Percentiles rank a stretch among this genome's conserved stretches.
phyloP scores from a whole-genome alignment of 2,113 vertebrate genomes.

The Nansenia antarctica region DNA sequence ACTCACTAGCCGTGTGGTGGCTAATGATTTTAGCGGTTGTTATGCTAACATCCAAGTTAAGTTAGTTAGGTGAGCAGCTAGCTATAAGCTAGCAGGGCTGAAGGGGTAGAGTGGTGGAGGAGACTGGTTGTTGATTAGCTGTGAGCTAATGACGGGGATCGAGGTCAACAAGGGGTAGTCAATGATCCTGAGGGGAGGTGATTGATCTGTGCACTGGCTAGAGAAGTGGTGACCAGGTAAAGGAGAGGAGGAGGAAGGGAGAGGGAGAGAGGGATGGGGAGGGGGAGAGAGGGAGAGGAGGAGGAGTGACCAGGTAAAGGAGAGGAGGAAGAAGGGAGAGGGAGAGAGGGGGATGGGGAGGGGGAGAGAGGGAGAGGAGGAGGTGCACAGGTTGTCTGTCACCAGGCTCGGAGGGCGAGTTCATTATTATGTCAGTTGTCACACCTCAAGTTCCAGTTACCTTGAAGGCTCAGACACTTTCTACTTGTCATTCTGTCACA shows the following conservation, averaged over 20 bases:
- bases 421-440: too few relatives aligned
- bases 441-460: too few relatives aligned
- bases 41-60: conserved; percentile 18
- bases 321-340: too few relatives aligned
- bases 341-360: conserved; percentile 56
- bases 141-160: conserved; percentile 45
- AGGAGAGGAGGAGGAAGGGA: background rate
- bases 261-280: conserved; percentile 66
- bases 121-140: conserved; percentile 45
- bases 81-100: conserved; percentile 12
- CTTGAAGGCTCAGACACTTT: too few relatives aligned
- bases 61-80: conserved; percentile 40
- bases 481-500: too few relatives aligned
- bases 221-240: conserved; percentile 24
- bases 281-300: conserved; percentile 58
- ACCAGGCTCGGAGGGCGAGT: too few relatives aligned
- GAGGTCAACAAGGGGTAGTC: conserved; percentile 37
- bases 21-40: conserved; percentile 14
- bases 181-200: conserved; percentile 31
- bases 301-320: too few relatives aligned
- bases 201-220: conserved; percentile 21
- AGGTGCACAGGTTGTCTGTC: too few relatives aligned
- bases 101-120: too few relatives aligned
- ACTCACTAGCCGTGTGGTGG: background rate
- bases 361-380: conserved; percentile 56